phyloP scores from a whole-genome alignment of 2,113 vertebrate genomes.

The Suncus etruscus region DNA sequence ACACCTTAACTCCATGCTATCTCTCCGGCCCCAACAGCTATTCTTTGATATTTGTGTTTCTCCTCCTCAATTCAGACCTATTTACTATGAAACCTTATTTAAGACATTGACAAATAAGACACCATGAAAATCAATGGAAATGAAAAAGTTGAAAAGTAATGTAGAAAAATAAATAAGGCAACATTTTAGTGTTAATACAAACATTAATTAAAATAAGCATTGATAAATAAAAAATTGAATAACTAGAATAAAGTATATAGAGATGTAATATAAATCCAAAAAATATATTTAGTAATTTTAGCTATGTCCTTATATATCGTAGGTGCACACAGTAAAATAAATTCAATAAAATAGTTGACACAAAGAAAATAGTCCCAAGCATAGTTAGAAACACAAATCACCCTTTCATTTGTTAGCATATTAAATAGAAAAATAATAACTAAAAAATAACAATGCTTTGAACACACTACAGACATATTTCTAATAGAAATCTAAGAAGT shows the following conservation, averaged over 20 bases:
- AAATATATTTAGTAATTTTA: conserved; percentile 42
- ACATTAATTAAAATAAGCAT: not conserved
- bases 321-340: not conserved
- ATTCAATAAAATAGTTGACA: not conserved
- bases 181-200: not conserved
- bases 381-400: not conserved
- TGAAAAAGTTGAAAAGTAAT: not conserved
- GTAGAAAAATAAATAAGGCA: not conserved
- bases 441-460: conserved; percentile 1
- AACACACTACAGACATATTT: not conserved
- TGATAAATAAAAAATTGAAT: not conserved
- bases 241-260: not conserved
- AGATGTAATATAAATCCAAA: not conserved
- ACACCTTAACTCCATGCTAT: too few relatives aligned
- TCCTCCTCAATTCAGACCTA: too few relatives aligned
- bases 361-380: not conserved
- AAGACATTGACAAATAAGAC: not conserved
- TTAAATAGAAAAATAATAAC: not conserved
- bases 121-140: not conserved
- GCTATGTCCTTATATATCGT: not conserved
- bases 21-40: too few relatives aligned
- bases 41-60: too few relatives aligned
- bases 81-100: too few relatives aligned
- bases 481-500: not conserved
- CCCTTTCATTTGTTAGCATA: conserved; percentile 8